These are phyloP conservation scores for Molossus alvarezi DNA, from an alignment of 2,797 vertebrate genomes.

Conservation along the genomic window DNA sequence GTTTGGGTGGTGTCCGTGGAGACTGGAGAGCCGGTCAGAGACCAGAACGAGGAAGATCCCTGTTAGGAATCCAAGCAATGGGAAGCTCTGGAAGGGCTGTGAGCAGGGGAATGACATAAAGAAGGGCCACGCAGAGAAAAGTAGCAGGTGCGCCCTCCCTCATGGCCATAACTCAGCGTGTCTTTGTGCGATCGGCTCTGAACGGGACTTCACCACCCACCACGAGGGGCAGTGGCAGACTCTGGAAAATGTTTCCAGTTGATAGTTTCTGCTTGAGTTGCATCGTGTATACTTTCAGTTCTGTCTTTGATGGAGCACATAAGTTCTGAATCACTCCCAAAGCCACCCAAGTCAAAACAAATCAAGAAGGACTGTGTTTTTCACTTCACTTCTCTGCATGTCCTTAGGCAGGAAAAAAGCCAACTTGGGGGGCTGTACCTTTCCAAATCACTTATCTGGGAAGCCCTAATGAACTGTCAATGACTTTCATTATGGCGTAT, in stretches of 20 bases:
- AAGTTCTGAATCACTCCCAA: conserved; percentile 76
- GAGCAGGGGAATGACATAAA: neutral
- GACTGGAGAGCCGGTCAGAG: neutral
- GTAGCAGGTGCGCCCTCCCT: neutral
- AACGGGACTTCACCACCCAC: neutral
- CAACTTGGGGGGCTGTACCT: conserved; percentile 75
- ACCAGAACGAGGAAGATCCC: neutral
- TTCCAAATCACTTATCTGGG: conserved; percentile 87
- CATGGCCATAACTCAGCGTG: neutral
- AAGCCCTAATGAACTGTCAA: conserved; percentile 83
- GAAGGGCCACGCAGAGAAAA: neutral
- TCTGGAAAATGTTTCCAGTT: conserved; percentile 69
- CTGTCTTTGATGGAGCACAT: conserved; percentile 79
- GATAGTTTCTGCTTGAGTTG: conserved; percentile 75
- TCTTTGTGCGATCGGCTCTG: neutral
- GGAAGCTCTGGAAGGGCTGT: neutral
- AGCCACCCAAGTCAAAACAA: conserved; percentile 77
- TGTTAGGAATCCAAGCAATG: neutral
- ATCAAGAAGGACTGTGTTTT: conserved; percentile 77
- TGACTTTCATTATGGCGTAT: conserved; percentile 85
- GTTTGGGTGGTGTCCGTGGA: neutral
- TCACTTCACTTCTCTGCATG: conserved; percentile 76
- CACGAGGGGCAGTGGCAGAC: neutral
- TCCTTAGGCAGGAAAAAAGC: conserved; percentile 87
- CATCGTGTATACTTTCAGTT: conserved; percentile 74